Conservation (phyloP, 2,113 vertebrate species). For the Brachyistius frenatus region DNA sequence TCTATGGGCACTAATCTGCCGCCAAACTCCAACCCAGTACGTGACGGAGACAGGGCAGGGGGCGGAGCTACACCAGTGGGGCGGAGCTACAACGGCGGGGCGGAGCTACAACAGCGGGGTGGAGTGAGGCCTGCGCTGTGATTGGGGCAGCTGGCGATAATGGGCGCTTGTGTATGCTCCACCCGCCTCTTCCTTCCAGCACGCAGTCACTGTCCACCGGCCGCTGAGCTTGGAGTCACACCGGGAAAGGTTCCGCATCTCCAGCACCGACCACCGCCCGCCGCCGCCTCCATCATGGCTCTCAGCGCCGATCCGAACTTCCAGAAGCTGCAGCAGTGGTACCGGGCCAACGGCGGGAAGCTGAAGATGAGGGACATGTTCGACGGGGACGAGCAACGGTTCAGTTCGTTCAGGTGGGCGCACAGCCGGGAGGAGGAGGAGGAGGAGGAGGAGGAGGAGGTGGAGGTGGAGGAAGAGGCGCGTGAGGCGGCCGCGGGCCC, state of each 20-base stretch:
- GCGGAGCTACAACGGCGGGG: not conserved
- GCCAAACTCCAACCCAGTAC: not conserved
- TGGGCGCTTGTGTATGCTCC: not conserved
- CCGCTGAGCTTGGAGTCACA: not conserved
- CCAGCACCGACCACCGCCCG: not conserved
- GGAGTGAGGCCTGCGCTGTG: not conserved
- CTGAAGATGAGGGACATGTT: constrained; percentile 91
- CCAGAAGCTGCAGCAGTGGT: constrained; percentile 89
- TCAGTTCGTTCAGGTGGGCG: constrained; percentile 89
- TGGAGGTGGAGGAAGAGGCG: not conserved
- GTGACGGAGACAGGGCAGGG: not conserved
- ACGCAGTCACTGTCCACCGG: not conserved
- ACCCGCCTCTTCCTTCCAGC: not conserved
- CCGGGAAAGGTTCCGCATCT: not conserved
- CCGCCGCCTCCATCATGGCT: constrained; percentile 81
- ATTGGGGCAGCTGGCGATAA: constrained; percentile 10
- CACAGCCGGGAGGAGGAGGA: not conserved
- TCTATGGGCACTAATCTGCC: too few species aligned
- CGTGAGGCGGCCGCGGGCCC: too few species aligned
- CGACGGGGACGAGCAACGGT: constrained; percentile 85
- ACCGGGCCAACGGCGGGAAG: constrained; percentile 76
- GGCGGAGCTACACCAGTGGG: not conserved
- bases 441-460: not conserved
- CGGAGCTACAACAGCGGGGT: not conserved
- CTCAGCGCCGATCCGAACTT: constrained; percentile 87